Conservation (phyloP, 2,888 invertebrate species). For the Hypena proboscidalis region DNA sequence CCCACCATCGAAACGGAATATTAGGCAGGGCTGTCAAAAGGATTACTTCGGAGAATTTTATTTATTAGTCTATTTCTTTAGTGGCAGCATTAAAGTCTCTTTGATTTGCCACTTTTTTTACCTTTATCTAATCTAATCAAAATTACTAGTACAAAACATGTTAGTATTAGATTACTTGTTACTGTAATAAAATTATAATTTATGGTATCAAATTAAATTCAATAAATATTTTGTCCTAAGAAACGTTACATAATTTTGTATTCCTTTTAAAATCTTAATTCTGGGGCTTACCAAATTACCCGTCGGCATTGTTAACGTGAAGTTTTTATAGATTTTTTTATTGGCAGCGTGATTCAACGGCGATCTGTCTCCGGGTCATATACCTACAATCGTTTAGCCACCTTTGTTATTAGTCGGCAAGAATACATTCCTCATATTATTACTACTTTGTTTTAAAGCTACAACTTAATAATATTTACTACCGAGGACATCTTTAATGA, state of each 20-base stretch:
- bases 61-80: no score
- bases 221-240: no score
- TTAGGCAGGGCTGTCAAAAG: no score
- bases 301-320: constrained; percentile 33
- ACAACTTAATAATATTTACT: constrained; percentile 10
- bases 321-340: constrained; percentile 51
- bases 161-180: no score
- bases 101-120: no score
- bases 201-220: no score
- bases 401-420: constrained; percentile 31
- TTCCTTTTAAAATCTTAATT: constrained; percentile 34
- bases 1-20: no score
- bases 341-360: constrained; percentile 59
- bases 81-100: no score
- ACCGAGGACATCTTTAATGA: constrained; percentile 12
- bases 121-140: no score
- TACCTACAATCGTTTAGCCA: constrained; percentile 51
- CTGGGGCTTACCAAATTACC: constrained; percentile 44
- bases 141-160: no score
- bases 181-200: no score
- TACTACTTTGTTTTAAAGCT: constrained; percentile 30
- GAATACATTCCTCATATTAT: constrained; percentile 34
- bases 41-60: no score
- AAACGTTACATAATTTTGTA: not conserved
- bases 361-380: constrained; percentile 68